A percentile compares a stretch with the other conserved stretches of the same genome.
These are phyloP conservation scores for Papilio demoleus DNA, from an alignment of 2,888 invertebrate genomes.

Conservation along the genomic window DNA sequence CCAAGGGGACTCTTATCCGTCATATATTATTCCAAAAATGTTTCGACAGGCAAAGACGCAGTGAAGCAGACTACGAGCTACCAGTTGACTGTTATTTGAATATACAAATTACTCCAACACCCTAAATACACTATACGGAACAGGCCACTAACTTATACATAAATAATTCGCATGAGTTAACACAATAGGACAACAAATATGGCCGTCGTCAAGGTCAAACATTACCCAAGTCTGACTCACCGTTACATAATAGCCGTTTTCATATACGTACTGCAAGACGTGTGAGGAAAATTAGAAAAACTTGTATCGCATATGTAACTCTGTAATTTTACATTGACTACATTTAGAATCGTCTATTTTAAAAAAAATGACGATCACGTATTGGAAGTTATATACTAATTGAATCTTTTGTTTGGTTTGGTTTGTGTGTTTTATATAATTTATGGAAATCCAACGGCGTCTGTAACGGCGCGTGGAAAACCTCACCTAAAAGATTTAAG, in stretches of 20 bases:
- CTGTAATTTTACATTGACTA: background rate
- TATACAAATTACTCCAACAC: background rate
- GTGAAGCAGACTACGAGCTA: no score
- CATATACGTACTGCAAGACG: background rate
- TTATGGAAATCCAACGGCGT: no score
- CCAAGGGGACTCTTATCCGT: no score
- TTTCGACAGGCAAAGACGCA: background rate
- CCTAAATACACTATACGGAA: slow-evolving; percentile 18
- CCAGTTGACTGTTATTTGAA: background rate
- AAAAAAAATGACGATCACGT: no score
- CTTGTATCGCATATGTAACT: background rate
- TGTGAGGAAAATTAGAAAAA: slow-evolving; percentile 4
- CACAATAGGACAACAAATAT: slow-evolving; percentile 27
- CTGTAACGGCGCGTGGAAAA: no score
- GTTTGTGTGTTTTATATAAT: no score
- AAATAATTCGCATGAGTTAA: slow-evolving; percentile 19
- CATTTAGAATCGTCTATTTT: no score
- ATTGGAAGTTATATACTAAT: no score
- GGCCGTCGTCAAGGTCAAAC: slow-evolving; percentile 36
- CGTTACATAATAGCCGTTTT: slow-evolving; percentile 22
- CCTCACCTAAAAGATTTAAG: no score
- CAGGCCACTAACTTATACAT: slow-evolving; percentile 12
- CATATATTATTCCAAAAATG: no score
- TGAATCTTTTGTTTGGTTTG: no score
- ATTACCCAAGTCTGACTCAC: slow-evolving; percentile 32